Base-by-base conservation (phyloP, 2,797 vertebrate species). In the Pipistrellus pipistrellus region DNA sequence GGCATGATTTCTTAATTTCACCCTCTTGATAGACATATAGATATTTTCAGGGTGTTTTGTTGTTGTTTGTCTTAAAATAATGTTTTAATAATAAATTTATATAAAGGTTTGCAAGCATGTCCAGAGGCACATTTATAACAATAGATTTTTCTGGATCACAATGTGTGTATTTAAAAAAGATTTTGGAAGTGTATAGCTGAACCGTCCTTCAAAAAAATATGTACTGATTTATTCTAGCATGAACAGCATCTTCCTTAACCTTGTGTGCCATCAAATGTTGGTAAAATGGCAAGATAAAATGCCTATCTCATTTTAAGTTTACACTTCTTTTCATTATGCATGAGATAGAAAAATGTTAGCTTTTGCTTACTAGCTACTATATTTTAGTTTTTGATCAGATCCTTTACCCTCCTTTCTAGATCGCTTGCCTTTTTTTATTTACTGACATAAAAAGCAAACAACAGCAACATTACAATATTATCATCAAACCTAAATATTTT, bases 21-120 rank as follows among this genome's bases (percentile, higher is more conserved):
- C 3, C 48, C 55, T 86, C 32, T 46, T 77, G 15, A 46, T 51
- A 30, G 27, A 41, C 38, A 64, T 38, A 64, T 41, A 62, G 46
- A 17, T 83, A 72, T 72, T 93, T 64, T 64, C 27, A 30, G 62
- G 14, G 62, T 14, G 27, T 41, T 41, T 62, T 62, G 25, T 62
- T 27, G 57, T 12, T 59, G 10, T 62, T 69, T 85, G 20, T 27
- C 18, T 77, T 76, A 18, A 38, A 88, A 93, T 25, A 84, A 80
- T 88, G 41, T 88, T 71, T 86, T 41, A 62, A n/a, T 69, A 85
- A 81, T 66, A 85, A 76, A n/a, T 73, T 59, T 51, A 88, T 48
- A 51, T 44, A 48, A 3, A 85, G 38, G 23, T 91, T 76, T 82
- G 30, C 46, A 66, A 81, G 66, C 81, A 46, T 85, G 20, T 18